Percentiles rank a stretch among this genome's conserved stretches.
phyloP scores from a whole-genome alignment of 2,797 vertebrate species.

The Ambastaia sidthimunki region DNA sequence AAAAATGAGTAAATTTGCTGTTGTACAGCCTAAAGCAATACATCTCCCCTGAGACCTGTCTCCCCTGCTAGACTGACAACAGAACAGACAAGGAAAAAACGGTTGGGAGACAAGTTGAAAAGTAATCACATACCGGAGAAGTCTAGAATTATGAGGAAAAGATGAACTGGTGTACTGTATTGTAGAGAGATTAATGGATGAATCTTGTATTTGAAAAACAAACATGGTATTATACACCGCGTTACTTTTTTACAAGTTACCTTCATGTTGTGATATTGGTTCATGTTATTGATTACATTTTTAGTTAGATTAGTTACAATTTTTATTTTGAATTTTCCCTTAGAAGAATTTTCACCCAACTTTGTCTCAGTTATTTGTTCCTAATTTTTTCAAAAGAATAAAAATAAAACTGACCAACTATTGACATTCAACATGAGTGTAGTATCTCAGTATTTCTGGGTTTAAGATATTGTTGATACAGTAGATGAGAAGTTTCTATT shows the following conservation, averaged over 20 bases:
- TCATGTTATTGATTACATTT: no score
- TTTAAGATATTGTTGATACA: no score
- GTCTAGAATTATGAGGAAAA: neutral
- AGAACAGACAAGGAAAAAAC: constrained; percentile 58
- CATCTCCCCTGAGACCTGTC: constrained; percentile 73
- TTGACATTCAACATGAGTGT: no score
- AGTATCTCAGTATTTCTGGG: no score
- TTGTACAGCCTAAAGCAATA: constrained; percentile 79
- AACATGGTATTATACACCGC: no score
- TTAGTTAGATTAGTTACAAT: no score
- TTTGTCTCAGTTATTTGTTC: neutral
- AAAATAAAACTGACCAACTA: neutral
- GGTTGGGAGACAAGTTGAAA: constrained; percentile 40
- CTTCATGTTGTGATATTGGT: no score
- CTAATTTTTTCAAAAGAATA: neutral
- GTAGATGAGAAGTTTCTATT: no score
- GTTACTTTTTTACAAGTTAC: no score
- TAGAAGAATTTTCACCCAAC: no score
- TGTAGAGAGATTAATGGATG: neutral
- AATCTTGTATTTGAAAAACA: neutral
- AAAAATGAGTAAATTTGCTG: constrained; percentile 58
- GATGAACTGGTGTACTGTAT: neutral
- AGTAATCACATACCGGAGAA: constrained; percentile 33
- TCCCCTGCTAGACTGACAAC: constrained; percentile 67
- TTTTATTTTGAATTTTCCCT: no score